Conservation (phyloP, 1,140 invertebrate genomes). For the Centruroides sculpturatus region DNA sequence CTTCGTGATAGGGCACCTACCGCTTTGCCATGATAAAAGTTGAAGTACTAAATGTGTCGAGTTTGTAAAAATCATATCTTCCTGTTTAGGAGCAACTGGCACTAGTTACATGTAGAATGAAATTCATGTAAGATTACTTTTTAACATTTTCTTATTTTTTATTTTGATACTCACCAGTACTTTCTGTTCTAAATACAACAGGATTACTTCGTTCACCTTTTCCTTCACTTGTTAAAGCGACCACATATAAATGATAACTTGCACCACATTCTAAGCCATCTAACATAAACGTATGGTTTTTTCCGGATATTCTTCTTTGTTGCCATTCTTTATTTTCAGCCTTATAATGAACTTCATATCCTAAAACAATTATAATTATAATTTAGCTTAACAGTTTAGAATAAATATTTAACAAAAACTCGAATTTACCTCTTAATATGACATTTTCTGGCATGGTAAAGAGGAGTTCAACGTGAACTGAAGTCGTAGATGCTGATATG, state of each 20-base stretch:
- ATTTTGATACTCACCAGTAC: conserved; percentile 6
- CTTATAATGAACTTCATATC: conserved; percentile 79
- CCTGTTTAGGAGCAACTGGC: conserved; percentile 47
- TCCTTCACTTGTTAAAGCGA: conserved; percentile 11
- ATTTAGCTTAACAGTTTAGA: too few species aligned
- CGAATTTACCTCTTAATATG: conserved; percentile 4
- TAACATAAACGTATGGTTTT: conserved; percentile 61
- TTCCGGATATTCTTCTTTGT: conserved; percentile 18
- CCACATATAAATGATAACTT: conserved; percentile 75
- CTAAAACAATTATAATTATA: neutral
- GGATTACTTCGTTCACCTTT: conserved; percentile 14
- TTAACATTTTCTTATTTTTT: too few species aligned
- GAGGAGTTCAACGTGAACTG: conserved; percentile 53
- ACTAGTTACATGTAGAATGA: conserved; percentile 21
- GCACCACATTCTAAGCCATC: conserved; percentile 79
- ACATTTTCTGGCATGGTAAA: neutral
- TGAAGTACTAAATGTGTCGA: conserved; percentile 55
- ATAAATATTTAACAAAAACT: too few species aligned
- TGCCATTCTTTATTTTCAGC: conserved; percentile 87
- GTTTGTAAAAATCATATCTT: conserved; percentile 44
- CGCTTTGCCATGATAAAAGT: conserved; percentile 53
- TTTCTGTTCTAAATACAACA: conserved; percentile 17
- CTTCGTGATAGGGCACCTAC: conserved; percentile 57
- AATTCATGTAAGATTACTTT: too few species aligned
- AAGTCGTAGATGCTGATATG: conserved; percentile 67